Evolutionary conservation across 2,888 invertebrate genomes (phyloP), one percentile per base, ranked within the genome.

Genomic region (Phyllotreta striolata): DNA sequence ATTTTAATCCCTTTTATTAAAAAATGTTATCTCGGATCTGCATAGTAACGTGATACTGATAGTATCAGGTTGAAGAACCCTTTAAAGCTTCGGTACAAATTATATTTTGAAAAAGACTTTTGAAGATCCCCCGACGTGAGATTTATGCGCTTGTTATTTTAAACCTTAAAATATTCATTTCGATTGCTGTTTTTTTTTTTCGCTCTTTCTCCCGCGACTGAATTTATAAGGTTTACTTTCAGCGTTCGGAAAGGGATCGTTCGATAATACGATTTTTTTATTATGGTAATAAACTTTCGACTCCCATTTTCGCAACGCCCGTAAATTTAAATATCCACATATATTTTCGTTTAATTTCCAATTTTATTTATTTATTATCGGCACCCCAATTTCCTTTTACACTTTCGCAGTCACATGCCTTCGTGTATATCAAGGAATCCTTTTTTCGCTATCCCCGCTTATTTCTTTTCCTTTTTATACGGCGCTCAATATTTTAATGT

Each of bases 1-100:
- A 79, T 79, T 80, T 80, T 81, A 81, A 81, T 81, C 80, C 79
- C 74, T 76, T 78, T 79, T 79, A 80, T 80, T 79, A 77, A 77
- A 24, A 80, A 79, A 78, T 73, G 77, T 78, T 80, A 80, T 80
- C 80, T 79, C 55, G 67, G 75, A 79, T 80, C 79, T 79, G 75
- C 74, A 79, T 77, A 75, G 79, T 79, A 79, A 79, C 77, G 73
- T 77, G 80, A 80, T 80, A 80, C 79, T 75, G 79, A 80, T 79
- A 78, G 76, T 78, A 80, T 80, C 80, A 78, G 77, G 79, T 71
- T 73, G 72, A 72, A 73, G 61, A 72, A 67, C 71, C 70, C 62
- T 56, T 24, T 24, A 24, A 24, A 56, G 64, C 49, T 49, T 40
- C 51, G 70, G 71, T 72, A 74, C 74, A 76, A 76, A 76, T 77